Evolutionary conservation across 2,797 vertebrate genomes (phyloP).

Genomic region (Alfaro cultratus): DNA sequence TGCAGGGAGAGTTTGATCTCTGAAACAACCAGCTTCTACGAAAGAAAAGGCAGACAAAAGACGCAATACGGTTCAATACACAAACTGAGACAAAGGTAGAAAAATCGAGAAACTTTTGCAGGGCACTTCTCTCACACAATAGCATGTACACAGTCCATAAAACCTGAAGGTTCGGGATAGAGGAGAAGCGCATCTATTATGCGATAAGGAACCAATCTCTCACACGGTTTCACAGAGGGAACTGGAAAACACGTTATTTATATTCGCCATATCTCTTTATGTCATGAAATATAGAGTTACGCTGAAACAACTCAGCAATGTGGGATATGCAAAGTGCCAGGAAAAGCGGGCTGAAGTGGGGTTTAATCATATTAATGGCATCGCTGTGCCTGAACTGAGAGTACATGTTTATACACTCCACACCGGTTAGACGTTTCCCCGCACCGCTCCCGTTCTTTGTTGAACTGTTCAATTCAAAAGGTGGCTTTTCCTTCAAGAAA

Average conservation of each 20-base stretch:
- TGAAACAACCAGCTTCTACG: conserved; percentile 33
- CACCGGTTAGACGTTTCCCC: conserved; percentile 6
- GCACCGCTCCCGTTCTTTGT: conserved; percentile 9
- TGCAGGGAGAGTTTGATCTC: conserved; percentile 34
- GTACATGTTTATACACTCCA: conserved; percentile 7
- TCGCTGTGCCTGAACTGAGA: conserved; percentile 22
- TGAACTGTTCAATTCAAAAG: conserved; percentile 15
- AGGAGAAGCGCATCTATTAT: conserved; percentile 63
- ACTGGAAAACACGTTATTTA: conserved; percentile 58
- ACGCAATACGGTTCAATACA: conserved; percentile 36
- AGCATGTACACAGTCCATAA: conserved; percentile 32
- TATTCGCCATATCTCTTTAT: conserved; percentile 52
- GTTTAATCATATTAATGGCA: conserved; percentile 53
- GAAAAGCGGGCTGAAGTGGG: conserved; percentile 8
- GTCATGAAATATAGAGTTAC: conserved; percentile 36
- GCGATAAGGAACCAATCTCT: conserved; percentile 65
- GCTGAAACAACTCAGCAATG: conserved; percentile 19
- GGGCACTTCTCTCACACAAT: conserved; percentile 29
- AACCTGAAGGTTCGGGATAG: conserved; percentile 26
- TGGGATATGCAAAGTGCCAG: conserved; percentile 26
- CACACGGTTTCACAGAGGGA: conserved; percentile 49
- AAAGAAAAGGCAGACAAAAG: conserved; percentile 60
- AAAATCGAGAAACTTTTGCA: conserved; percentile 26
- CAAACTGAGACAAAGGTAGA: conserved; percentile 33
- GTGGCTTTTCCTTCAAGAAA: conserved; percentile 20